Percentiles rank a stretch among this genome's conserved stretches.
phyloP scores from a whole-genome alignment of 1,140 invertebrate genomes.

The Zaprionus kolodkinae region DNA sequence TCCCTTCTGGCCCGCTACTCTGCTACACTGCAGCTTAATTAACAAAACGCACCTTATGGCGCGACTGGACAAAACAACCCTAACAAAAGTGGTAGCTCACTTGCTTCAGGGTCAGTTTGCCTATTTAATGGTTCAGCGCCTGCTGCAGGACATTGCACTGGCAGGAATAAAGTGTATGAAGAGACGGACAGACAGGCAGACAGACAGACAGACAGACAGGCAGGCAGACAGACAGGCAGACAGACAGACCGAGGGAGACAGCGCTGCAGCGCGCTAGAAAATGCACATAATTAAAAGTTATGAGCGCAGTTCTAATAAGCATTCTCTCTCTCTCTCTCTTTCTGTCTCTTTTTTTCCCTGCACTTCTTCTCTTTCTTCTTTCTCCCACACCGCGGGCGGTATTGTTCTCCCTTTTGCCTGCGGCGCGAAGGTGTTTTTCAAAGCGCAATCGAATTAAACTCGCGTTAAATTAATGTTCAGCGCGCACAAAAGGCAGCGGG shows the following conservation, averaged over 20 bases:
- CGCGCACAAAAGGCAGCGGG: neutral
- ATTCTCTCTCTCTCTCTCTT: neutral
- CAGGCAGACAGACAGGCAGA: neutral
- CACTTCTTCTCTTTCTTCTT: too few species aligned
- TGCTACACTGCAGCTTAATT: slow-evolving; percentile 26
- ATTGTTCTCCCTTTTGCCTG: neutral
- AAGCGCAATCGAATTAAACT: slow-evolving; percentile 24
- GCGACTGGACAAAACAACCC: slow-evolving; percentile 18
- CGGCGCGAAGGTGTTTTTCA: slow-evolving; percentile 15
- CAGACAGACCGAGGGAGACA: neutral
- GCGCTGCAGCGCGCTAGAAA: slow-evolving; percentile 6
- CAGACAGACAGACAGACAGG: neutral
- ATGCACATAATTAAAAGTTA: slow-evolving; percentile 45
- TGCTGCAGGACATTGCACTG: slow-evolving; percentile 2
- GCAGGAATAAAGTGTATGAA: neutral
- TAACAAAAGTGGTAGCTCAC: neutral
- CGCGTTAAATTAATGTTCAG: slow-evolving; percentile 14
- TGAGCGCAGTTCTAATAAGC: slow-evolving; percentile 18
- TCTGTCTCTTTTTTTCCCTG: neutral
- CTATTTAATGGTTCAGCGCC: slow-evolving; percentile 43
- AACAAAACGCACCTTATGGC: slow-evolving; percentile 34
- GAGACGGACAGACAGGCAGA: too few species aligned
- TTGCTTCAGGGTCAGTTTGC: slow-evolving; percentile 1
- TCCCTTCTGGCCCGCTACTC: too few species aligned
- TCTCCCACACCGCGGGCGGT: neutral